Conservation (phyloP, 2,113 vertebrate species). For the Herpailurus yagouaroundi region DNA sequence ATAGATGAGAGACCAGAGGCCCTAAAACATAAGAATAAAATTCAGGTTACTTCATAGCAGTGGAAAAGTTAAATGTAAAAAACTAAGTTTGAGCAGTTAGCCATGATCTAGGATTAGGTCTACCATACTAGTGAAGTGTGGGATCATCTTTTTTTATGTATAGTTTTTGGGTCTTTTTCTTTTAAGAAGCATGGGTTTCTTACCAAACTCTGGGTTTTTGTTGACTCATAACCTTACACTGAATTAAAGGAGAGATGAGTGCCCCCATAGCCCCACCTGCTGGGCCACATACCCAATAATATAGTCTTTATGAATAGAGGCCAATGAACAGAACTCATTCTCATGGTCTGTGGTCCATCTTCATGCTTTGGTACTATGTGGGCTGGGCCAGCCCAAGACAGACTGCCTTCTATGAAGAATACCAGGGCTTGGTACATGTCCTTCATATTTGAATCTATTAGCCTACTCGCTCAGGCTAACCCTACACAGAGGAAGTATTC, state of each 20-base stretch:
- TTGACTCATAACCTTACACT: not conserved
- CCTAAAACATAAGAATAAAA: not conserved
- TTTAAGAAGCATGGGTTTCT: slow-evolving; percentile 23
- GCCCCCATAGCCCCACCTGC: not conserved
- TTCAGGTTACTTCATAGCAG: not conserved
- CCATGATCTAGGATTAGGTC: not conserved
- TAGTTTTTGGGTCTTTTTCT: not conserved
- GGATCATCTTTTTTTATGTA: not conserved
- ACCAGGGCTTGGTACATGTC: not conserved
- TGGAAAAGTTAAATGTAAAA: not conserved
- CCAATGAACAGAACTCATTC: not conserved
- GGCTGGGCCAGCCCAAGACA: not conserved
- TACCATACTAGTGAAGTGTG: not conserved
- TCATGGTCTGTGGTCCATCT: fast-evolving
- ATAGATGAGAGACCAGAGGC: not conserved
- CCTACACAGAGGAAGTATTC: not conserved
- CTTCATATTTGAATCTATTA: not conserved
- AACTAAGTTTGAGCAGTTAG: not conserved
- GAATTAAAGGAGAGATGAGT: not conserved
- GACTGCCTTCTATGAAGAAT: not conserved
- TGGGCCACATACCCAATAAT: too few species aligned
- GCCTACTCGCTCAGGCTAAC: not conserved
- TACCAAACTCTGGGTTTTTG: not conserved
- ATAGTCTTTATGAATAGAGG: not conserved
- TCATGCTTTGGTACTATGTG: not conserved